phyloP scores from a whole-genome alignment of 1,140 invertebrate species.

The Drosophila seguyi region DNA sequence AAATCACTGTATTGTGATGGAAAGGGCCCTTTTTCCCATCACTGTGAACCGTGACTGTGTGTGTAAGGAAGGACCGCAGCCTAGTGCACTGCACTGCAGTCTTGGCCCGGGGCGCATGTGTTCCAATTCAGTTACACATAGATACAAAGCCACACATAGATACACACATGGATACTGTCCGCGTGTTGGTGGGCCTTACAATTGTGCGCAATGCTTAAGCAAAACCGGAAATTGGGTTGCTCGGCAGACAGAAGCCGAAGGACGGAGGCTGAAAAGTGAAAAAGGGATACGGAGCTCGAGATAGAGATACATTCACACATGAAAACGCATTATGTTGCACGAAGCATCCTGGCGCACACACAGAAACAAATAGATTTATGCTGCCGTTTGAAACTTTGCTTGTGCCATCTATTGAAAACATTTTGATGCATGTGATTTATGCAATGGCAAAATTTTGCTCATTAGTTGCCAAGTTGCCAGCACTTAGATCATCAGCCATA shows the following conservation, averaged over 20 bases:
- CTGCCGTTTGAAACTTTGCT: slow-evolving; percentile 66
- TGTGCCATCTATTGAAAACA: slow-evolving; percentile 74
- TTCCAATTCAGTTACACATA: slow-evolving; percentile 77
- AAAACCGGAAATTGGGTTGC: slow-evolving; percentile 83
- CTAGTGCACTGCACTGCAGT: slow-evolving; percentile 73
- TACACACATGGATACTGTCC: slow-evolving; percentile 19
- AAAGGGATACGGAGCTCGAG: slow-evolving; percentile 50
- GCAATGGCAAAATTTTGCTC: slow-evolving; percentile 75
- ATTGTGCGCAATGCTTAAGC: slow-evolving; percentile 79
- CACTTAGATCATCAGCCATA: slow-evolving; percentile 55
- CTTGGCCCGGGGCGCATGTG: slow-evolving; percentile 76
- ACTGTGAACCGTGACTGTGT: slow-evolving; percentile 24
- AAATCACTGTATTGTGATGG: slow-evolving; percentile 16
- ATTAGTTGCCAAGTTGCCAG: slow-evolving; percentile 75
- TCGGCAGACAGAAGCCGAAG: slow-evolving; percentile 67
- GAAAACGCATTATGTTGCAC: slow-evolving; percentile 9
- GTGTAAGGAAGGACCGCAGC: slow-evolving; percentile 54
- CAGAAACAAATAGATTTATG: slow-evolving; percentile 70
- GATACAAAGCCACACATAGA: slow-evolving; percentile 39
- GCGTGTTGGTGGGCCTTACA: slow-evolving; percentile 49
- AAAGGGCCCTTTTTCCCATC: slow-evolving; percentile 24
- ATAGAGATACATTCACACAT: slow-evolving; percentile 45
- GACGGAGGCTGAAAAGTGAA: slow-evolving; percentile 41
- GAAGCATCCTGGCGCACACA: slow-evolving; percentile 34
- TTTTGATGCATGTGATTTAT: slow-evolving; percentile 82